Base-by-base conservation (phyloP, 2,797 vertebrate species). In the Eremophila alpestris region DNA sequence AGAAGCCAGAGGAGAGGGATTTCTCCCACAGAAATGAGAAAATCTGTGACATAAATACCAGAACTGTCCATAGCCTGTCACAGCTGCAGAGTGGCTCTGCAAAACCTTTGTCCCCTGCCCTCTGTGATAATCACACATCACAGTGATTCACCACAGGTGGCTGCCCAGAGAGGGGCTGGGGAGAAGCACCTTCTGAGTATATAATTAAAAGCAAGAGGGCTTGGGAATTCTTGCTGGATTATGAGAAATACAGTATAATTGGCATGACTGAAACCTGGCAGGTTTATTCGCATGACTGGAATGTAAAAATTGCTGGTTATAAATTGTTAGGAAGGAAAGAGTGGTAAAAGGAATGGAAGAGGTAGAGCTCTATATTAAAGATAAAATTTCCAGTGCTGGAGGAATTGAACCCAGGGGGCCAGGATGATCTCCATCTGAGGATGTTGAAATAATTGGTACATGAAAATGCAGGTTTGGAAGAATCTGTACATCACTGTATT, bases 221-320 rank as follows among this genome's bases (percentile, higher is more conserved):
- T 13, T 59, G 88, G 90, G 70, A 95, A 95, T 90, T 93, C 86
- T 89, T 67, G 63, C 45, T 93, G 90, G 80, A 90, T 91, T 95
- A 79, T 76, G 90, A 93, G 88, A 94, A 93, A 95, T 88, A 65
- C 32, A 68, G 56, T 85, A 85, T 95, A 96, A 96, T 94, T 90
- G 88, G 74, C 90, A 73, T 95, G 90, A 91, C 94, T 92, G 95
- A 90, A 96, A 89, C 74, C 93, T 95, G 77, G 83, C 5, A 64
- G 76, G 87, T 92, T 92, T 87, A 55, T 93, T 83, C 5, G 2
- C 91, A 56, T 95, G 96, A 93, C 87, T 74, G 54, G 89, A 96
- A 96, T 93, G 79, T 74, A 91, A 93, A 96, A 95, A 83, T 52
- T 76, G 59, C 48, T 73, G 13, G 90, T 73, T 95, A 45, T 78